Base-by-base conservation (phyloP, 1,140 invertebrate genomes). In the Drosophila carrolli region DNA sequence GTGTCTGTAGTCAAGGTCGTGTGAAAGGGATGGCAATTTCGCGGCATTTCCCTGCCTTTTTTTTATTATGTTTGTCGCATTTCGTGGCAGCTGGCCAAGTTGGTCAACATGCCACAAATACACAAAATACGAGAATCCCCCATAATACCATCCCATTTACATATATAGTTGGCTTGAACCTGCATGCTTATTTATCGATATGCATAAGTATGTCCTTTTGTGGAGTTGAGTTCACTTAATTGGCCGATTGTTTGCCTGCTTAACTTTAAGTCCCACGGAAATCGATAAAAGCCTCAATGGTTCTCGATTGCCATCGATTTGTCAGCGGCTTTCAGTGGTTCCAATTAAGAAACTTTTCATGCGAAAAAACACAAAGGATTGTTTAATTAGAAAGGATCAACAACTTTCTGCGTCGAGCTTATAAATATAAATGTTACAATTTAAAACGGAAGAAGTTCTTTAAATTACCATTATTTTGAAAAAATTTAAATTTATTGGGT, bases 1-100 rank as follows among this genome's bases (percentile, higher is more conserved):
- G 13, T 44, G 23, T 58, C 16, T 44, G 80, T 81, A 75, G 75
- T 84, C 80, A 83, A 83, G 80, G 80, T 83, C 81, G 72, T 14
- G 40, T 38, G 9, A 59, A 65, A 51, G 53, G 46, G 65, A 63
- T 41, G 38, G 13, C 53, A 38, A 61, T 32, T 43, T n/a, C 43
- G 14, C 47, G 8, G 46, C 60, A 46, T 68, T 74, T 56, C 61
- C 7, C 5, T 4, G 4, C 11, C 7, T 8, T 38, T n/a, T 9
- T 16, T 11, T 38, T 27, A 56, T 41, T 16, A 41, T 57, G 44
- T 67, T 70, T 68, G 53, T 62, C 53, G 57, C 48, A 50, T 75
- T 50, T 51, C 44, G 56, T 82, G 80, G 75, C 80, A 75, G 43
- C 37, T 47, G 47, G 75, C 75, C 75, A 82, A 81, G 53, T 78